Base-by-base conservation (phyloP, 2,113 vertebrate species). In the Myrmecobius fasciatus region DNA sequence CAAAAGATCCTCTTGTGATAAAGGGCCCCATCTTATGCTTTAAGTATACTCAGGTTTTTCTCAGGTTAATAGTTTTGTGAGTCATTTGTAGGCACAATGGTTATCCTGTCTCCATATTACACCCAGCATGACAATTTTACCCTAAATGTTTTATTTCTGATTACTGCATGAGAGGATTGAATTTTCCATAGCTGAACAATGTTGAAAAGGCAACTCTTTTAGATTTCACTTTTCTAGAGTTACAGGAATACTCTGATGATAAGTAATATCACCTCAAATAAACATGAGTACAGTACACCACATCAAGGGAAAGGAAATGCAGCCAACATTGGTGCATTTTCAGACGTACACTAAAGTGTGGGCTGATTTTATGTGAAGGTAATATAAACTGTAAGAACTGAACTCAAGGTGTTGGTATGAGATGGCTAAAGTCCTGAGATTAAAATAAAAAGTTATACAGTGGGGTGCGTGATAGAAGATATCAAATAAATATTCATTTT, bases 351-450 rank as follows among this genome's bases (percentile, higher is more conserved):
- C 47, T 26, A 93, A 89, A 95, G 91, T 96, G 91, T 97, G 92
- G 43, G 60, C 25, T 97, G 93, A 96, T 92, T 93, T 97, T 96
- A 91, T 91, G 3, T n/a, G 60, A 94, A 97, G 43, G 97, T 88
- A 97, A 98, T 97, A 75, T 89, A 89, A 96, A 93, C 91, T 97
- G 97, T 94, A 96, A 97, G 67, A 43, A 67, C 47, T 91, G 92
- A 91, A 25, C 20, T 6, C 56, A 94, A 93, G 92, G 93, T 93
- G 17, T 89, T 96, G 48, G 92, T 96, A 97, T 93, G 10, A 83
- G 96, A 95, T 93, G 97, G 95, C 60, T 92, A 94, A 31, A 93
- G 83, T 75, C 92, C 90, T 94, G 91, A 94, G 96, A 97, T 97
- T 96, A 96, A 28, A 53, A 89, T 92, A 91, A 92, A 90, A 48